A percentile compares a stretch with the other conserved stretches of the same genome.
phyloP scores from a whole-genome alignment of 2,113 vertebrate genomes.

The Stegastes partitus region DNA sequence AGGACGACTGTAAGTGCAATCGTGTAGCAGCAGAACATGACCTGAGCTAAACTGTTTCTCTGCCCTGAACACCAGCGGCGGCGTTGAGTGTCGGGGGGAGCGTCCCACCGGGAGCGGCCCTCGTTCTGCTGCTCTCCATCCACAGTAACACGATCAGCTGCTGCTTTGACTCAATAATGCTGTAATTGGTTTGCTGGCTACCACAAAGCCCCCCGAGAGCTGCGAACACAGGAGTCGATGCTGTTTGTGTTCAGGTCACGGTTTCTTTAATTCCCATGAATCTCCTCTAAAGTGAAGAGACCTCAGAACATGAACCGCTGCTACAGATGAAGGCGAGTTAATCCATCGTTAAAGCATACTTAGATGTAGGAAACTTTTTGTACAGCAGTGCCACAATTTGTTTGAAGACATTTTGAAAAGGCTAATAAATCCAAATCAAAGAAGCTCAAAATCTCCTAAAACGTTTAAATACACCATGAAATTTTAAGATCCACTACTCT shows the following conservation, averaged over 20 bases:
- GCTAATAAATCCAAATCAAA: background rate
- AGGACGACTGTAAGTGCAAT: no score
- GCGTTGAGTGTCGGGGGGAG: background rate
- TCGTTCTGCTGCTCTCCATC: background rate
- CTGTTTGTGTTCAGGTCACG: background rate
- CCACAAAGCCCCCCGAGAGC: slow-evolving; percentile 16
- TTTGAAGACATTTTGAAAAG: background rate
- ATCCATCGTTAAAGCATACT: no score
- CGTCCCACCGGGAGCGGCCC: background rate
- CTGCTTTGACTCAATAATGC: slow-evolving; percentile 32
- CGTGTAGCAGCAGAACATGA: no score
- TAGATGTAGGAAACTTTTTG: background rate
- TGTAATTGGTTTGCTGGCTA: slow-evolving; percentile 15
- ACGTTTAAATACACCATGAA: background rate
- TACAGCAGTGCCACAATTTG: background rate
- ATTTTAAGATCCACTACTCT: background rate
- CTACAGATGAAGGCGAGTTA: no score
- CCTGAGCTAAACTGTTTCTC: no score
- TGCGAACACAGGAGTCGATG: background rate
- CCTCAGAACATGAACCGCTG: background rate
- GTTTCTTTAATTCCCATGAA: background rate
- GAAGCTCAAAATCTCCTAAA: background rate
- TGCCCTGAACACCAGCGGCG: no score
- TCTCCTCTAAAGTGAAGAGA: background rate
- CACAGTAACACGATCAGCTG: slow-evolving; percentile 42